Evolutionary conservation across 2,797 vertebrate genomes (phyloP), one percentile per base, ranked within the genome.

Genomic region (Eulemur albifrons): DNA sequence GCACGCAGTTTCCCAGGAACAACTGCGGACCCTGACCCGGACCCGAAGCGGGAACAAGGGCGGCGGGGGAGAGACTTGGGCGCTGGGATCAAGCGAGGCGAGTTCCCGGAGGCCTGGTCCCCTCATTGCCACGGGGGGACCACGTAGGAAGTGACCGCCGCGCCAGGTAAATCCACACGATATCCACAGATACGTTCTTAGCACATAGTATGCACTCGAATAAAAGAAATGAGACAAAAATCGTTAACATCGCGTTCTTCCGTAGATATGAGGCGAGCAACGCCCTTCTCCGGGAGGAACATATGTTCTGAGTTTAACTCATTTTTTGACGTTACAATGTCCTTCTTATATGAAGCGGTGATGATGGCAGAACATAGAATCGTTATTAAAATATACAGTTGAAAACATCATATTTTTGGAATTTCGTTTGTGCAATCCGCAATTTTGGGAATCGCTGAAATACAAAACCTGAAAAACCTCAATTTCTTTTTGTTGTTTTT

Each of bases 231-330:
- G 21, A 77, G 61, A 61, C 30, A 15, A 63, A 57, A 50, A 45
- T 57, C 12, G 5, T 73, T 32, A 30, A 12, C 23, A 7, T 52
- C 3, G 3, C 6, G 0, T 25, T 13, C 69, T 17, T 52, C 27
- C 15, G 7, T 14, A 50, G 18, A 52, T 25, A 6, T 6, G 8
- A 90, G 67, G 32, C 21, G 1, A 1, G 30, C 48, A 57, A n/a
- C 0, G 3, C 27, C 87, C 43, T 25, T 20, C 15, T 43, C 54
- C 0, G 0, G 13, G 30, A 35, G 27, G 10, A 7, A 0, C 1
- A 12, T 23, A 20, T 48, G 72, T 18, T 82, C 40, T 14, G 30
- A 70, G 30, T 79, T 79, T 57, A 63, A 11, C 1, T 52, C 45
- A 38, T 72, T 90, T 52, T 85, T 88, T 32, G 14, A 43, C 14